phyloP scores from a whole-genome alignment of 2,113 vertebrate genomes.

The Notiomystis cincta region DNA sequence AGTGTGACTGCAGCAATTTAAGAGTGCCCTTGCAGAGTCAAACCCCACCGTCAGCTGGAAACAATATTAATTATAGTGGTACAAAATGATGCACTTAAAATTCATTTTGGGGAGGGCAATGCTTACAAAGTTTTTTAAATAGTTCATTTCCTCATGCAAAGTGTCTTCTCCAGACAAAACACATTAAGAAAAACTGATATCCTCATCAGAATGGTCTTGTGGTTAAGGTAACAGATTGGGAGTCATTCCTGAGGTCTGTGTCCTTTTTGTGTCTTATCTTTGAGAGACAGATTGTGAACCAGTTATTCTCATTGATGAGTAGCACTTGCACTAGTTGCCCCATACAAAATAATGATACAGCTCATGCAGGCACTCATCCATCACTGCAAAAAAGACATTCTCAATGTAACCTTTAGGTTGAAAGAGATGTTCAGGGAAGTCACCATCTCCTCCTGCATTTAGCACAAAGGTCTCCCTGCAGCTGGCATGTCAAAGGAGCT shows the following conservation, averaged over 20 bases:
- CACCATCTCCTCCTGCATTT: conserved; percentile 9
- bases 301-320: conserved; percentile 3
- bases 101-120: background rate
- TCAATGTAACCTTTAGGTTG: conserved; percentile 35
- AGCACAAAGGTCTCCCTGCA: background rate
- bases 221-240: background rate
- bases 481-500: background rate
- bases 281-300: conserved; percentile 16
- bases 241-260: background rate
- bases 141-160: background rate
- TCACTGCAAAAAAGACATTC: background rate
- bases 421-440: background rate
- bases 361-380: background rate
- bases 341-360: background rate
- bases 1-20: conserved; percentile 30
- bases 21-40: conserved; percentile 23
- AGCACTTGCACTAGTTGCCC: background rate
- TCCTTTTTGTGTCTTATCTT: conserved; percentile 40
- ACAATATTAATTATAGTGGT: background rate
- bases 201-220: background rate
- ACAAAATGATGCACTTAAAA: background rate
- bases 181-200: background rate
- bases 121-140: background rate
- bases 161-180: background rate
- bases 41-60: background rate